Evolutionary conservation across 2,888 invertebrate genomes (phyloP), one percentile per base, ranked within the genome.

Genomic region (Tridacna gigas): DNA sequence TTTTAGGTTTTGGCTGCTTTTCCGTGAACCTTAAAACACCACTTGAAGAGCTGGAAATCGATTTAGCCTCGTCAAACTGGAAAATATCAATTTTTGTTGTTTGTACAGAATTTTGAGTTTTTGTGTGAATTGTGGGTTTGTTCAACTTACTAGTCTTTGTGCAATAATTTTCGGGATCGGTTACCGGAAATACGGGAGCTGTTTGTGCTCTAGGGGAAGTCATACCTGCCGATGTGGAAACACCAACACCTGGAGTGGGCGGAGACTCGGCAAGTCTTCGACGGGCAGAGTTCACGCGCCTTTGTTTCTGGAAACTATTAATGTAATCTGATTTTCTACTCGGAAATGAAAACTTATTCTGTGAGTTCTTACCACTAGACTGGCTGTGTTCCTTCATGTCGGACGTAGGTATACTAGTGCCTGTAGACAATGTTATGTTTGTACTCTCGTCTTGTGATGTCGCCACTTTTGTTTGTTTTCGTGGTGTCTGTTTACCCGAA

Each of bases 291-390:
- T 91, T 91, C 0, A 91, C 90, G 66, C 90, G 79, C 66, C 83
- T 79, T 74, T 90, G 91, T 48, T 83, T 90, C 83, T 91, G 90
- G 69, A 89, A 88, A 65, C 90, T 89, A 63, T 88, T 84, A 18
- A 91, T 86, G 74, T 91, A 91, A 45, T 90, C 86, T 0, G 91
- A 91, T 47, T 87, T 89, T 65, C 91, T 79, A 15, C 86, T 84
- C 0, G 91, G 91, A 77, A 91, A 90, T 3, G 86, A 82, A 15
- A 80, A 79, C 60, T 63, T 82, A 66, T 22, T 77, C 9, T 66
- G 82, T n/a, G 77, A 77, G 18, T 26, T 51, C n/a, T 11, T 51
- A 11, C 51, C 12, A 12, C 48, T 51, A 26, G 48, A 3, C 22
- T 48, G 25, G 15, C 5, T 67, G 2, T 45, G 48, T 47, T 48